Percentiles rank a stretch among this genome's conserved stretches.
phyloP scores from a whole-genome alignment of 2,797 vertebrate species.

The Microcaecilia unicolor region DNA sequence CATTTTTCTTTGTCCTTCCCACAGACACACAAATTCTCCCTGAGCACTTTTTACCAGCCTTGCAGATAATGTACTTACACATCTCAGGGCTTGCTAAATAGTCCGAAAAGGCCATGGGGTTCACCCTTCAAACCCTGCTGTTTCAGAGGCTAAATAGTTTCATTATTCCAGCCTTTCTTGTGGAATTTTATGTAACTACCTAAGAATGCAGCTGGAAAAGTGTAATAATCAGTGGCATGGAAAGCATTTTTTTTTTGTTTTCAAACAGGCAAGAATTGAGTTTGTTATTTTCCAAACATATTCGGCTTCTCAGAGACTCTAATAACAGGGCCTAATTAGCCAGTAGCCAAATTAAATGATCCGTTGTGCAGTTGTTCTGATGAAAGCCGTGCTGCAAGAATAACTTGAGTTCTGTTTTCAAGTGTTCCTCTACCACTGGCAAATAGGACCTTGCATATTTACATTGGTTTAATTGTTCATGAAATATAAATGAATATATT shows the following conservation, averaged over 20 bases:
- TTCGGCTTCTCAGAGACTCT: not conserved
- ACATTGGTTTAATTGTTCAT: no score
- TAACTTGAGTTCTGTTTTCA: no score
- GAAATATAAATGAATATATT: no score
- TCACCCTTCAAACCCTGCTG: conserved; percentile 19
- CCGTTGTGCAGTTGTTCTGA: no score
- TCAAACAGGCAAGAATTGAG: not conserved
- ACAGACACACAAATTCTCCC: conserved; percentile 94
- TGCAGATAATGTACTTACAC: conserved; percentile 76
- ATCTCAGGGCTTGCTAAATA: conserved; percentile 64
- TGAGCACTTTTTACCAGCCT: conserved; percentile 76
- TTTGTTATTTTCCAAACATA: not conserved
- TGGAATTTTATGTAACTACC: conserved; percentile 4
- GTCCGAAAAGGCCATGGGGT: conserved; percentile 55
- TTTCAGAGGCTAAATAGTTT: not conserved
- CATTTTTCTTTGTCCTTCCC: conserved; percentile 98
- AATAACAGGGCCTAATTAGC: no score
- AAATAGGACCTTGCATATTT: no score
- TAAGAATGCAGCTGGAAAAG: conserved; percentile 11
- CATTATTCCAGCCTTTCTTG: conserved; percentile 6
- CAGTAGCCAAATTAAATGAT: no score
- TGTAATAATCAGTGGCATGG: not conserved
- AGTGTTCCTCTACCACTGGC: no score
- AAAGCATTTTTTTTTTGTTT: not conserved
- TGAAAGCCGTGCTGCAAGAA: no score